Evolutionary conservation across 2,797 vertebrate genomes (phyloP).

Genomic region (Nothura maculosa): DNA sequence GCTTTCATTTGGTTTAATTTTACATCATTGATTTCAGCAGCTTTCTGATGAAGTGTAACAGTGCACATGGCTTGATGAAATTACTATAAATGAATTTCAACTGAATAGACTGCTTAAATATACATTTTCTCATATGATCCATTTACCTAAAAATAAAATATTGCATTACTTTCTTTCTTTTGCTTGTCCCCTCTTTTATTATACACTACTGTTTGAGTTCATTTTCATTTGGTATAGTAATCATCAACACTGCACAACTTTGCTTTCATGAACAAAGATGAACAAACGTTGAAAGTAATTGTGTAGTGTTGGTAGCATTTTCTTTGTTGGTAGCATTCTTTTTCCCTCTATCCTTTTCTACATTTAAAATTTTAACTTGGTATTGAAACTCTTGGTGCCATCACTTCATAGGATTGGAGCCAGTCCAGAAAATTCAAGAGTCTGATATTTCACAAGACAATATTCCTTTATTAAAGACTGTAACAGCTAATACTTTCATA

Average conservation of each 20-base stretch:
- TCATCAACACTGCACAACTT: not conserved
- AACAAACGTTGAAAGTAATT: not conserved
- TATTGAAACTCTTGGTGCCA: not conserved
- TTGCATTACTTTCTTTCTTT: not conserved
- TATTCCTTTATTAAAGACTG: not conserved
- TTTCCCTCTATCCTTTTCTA: not conserved
- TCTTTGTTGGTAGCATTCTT: not conserved
- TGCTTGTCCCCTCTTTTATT: not conserved
- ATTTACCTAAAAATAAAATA: not conserved
- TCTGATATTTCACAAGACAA: not conserved
- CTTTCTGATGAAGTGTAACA: fast-evolving
- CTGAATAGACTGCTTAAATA: not conserved
- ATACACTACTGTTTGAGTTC: not conserved
- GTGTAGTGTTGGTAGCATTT: not conserved
- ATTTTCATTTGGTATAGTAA: not conserved
- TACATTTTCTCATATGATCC: not conserved
- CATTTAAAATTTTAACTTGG: not conserved
- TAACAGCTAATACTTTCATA: not conserved
- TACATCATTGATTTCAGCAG: not conserved
- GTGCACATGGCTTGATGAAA: not conserved
- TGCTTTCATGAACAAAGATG: not conserved
- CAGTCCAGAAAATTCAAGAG: not conserved
- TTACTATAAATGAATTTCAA: not conserved
- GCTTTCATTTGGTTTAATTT: not conserved
- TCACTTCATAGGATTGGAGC: not conserved